Base-by-base conservation (phyloP, 2,888 invertebrate genomes). In the Himalopsyche japonica region DNA sequence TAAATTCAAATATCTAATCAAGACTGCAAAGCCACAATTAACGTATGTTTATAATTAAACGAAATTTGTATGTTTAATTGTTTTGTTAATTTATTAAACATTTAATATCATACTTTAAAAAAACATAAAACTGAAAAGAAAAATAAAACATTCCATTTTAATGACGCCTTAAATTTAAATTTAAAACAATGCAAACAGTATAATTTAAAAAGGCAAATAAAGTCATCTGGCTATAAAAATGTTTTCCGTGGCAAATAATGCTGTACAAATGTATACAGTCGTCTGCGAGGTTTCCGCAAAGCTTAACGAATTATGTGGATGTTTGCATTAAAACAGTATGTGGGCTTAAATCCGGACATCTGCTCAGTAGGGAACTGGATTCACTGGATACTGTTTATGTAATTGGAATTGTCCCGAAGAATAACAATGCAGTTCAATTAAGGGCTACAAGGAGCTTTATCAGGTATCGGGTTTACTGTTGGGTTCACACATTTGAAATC, bases 381-480 rank as follows among this genome's bases (percentile, higher is more conserved):
- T 43, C 43, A 43, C 43, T 43, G 43, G 24, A 57, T 57, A 57
- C 57, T 20, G 24, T 57, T 27, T 64, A 30, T 34, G 49, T 64
- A 80, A 34, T 80, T 49, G 64, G 49, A 57, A 64, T 34, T 80
- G 49, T 37, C 24, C 30, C 80, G 57, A 80, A 77, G 80, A 49
- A 80, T 80, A 80, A 80, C 80, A 80, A 49, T 34, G 64, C 57
- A 64, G 64, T 64, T 80, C 80, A 80, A 80, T 80, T 80, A 80
- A 57, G 57, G 30, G 18, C 34, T 57, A 49, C 30, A 57, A 64
- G 32, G 3, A 20, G 77, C 77, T 77, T 37, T n/a, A 77, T 77
- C 77, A 77, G 57, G 57, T 57, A 57, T 57, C 57, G 57, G 57
- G 24, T 20, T 57, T 57, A 57, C 57, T 24, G 57, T 57, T 57